Base-by-base conservation (phyloP, 2,797 vertebrate species). In the Synanceia verrucosa region DNA sequence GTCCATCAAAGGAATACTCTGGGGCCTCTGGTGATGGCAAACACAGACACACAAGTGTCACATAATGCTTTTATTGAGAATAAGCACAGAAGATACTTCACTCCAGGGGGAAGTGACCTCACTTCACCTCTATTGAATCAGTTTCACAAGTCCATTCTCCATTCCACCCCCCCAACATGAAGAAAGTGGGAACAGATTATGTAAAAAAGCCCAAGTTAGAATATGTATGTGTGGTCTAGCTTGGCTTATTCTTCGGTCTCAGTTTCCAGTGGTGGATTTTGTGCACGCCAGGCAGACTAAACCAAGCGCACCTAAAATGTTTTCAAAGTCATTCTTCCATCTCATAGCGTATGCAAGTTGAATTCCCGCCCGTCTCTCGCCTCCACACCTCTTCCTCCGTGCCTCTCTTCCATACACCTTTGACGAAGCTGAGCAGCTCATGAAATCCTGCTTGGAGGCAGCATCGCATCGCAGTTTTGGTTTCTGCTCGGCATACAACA, bases 1-100 rank as follows among this genome's bases (percentile, higher is more conserved):
- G 94, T 2, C 94, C 93, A 44, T 95, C 95, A 48, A 97, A 96
- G 12, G 90, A 95, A 61, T 93, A 95, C 73, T 96, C 95, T 4
- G 91, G 89, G 62, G 91, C 94, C 82, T 85, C 88, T 88, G 76
- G 24, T 18, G 28, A 53, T 29, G 7, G 29, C 51, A 58, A 1
- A 51, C 9, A 50, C 16, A 47, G 1, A 61, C 19, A 50, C 4
- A 56, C 14, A 56, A 43, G 23, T 60, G 56, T 73, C 18, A 67
- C 28, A 60, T 2, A 19, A 24, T 4, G 33, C 18, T 59, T 1
- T 0, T 31, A 55, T 4, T 34, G 9, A 41, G 14, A 69, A 47
- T 33, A 57, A 68, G 70, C 21, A 46, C 2, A 52, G 9, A 67
- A 43, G 41, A 37, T 0, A 11, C 34, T 69, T 67, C 52, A 46